Evolutionary conservation across 2,888 invertebrate species (phyloP), one percentile per base, ranked within the genome.

Genomic region (Amitus sp.): DNA sequence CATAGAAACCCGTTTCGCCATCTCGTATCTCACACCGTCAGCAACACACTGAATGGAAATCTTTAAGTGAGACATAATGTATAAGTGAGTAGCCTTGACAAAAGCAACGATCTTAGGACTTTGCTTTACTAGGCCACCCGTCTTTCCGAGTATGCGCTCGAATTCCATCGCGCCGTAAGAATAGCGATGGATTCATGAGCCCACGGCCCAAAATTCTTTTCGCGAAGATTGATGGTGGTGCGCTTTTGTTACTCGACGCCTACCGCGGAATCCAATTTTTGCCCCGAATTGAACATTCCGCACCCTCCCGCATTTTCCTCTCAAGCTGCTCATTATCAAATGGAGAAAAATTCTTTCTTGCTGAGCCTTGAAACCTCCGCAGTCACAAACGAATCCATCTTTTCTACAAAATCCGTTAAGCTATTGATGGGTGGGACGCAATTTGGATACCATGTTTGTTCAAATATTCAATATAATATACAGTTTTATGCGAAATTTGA

Each of bases 41-140:
- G 62, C 65, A 59, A 55, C 62, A 50, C 52, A 62, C 53, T 49
- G 62, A 62, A 65, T 65, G 65, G 62, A 65, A 65, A 65, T 62
- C 65, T 65, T 65, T 65, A 59, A 65, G 56, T 59, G 56, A 60
- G 59, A 62, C 62, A 62, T 59, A 62, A 62, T 60, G 56, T 65
- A 62, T 65, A 65, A 65, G 65, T 65, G 65, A 65, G 65, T 65
- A 62, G 60, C 65, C 59, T 59, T 56, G 65, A 62, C 65, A 65
- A 62, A 62, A 65, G 59, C 59, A 62, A 65, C 59, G 62, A 62
- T 65, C 65, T 40, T 47, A 62, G 62, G 65, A 65, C 62, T 53
- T 45, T 47, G 56, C 52, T 51, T 55, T 62, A 65, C 62, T 52
- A 59, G 62, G 59, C 65, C 59, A 62, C 65, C 62, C 65, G 62